Conservation (phyloP, 2,888 invertebrate species). For the Loripinus fragilis region DNA sequence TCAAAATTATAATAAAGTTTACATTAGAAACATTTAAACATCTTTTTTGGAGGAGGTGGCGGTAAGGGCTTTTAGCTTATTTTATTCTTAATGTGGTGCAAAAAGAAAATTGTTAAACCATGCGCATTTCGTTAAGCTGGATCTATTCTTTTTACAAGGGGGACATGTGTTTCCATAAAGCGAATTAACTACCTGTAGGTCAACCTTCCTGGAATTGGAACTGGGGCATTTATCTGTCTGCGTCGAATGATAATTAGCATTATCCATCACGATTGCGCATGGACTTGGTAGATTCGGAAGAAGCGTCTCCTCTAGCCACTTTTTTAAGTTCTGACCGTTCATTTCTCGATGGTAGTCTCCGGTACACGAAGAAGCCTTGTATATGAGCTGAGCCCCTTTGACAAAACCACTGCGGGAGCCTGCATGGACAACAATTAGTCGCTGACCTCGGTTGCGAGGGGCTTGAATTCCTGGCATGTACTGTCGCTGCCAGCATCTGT, state of each 20-base stretch:
- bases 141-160: no score
- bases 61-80: no score
- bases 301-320: constrained; percentile 16
- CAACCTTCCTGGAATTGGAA: not conserved
- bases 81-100: no score
- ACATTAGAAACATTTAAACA: no score
- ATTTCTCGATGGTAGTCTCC: constrained; percentile 36
- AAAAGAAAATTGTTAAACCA: no score
- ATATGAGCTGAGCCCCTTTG: not conserved
- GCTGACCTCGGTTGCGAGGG: constrained; percentile 28
- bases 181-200: no score
- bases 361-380: constrained; percentile 21
- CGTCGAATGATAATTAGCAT: constrained; percentile 30
- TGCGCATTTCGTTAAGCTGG: no score
- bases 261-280: constrained; percentile 31
- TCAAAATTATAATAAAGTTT: no score
- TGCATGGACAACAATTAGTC: no score
- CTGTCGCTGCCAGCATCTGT: constrained; percentile 1
- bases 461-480: not conserved
- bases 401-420: constrained; percentile 12
- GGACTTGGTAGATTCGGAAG: constrained; percentile 10
- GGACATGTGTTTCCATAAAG: no score
- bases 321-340: constrained; percentile 23
- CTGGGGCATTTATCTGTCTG: constrained; percentile 22
- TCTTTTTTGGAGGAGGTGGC: no score